Base-by-base conservation (phyloP, 2,113 vertebrate species). In the Lophius piscatorius region DNA sequence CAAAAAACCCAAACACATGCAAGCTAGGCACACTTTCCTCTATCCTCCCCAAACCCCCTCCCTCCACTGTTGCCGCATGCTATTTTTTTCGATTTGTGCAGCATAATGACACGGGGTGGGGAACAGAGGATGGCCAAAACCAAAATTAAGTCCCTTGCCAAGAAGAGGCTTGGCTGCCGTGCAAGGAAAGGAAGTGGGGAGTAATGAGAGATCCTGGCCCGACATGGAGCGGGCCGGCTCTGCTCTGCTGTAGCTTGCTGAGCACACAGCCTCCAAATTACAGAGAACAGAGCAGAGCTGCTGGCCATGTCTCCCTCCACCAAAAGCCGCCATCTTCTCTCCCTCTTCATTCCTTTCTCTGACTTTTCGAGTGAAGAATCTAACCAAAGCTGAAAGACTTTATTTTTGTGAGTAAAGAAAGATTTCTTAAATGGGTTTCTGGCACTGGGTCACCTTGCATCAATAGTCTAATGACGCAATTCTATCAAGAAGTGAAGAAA, bases 101-200 rank as follows among this genome's bases (percentile, higher is more conserved):
- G 92, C 92, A 94, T 94, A 94, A 96, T 93, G 94, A 95, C 90
- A 91, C 89, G 92, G 94, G 94, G 95, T 93, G 94, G 93, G 91
- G 94, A 94, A 89, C 74, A 71, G 90, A 83, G 86, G 63, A 90
- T 90, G 82, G 94, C 94, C 95, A 96, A 96, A 95, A 93, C 93
- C 93, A 93, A 94, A 94, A 92, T 90, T 78, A 90, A 85, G 88
- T 92, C 87, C 85, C 75, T 81, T 54, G 94, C 94, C 94, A 94
- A 94, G 90, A 91, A 89, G 89, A 88, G 91, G 91, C 90, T 91
- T 90, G 91, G 94, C 93, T 91, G 88, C 90, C 73, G 82, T 70
- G 80, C 87, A 73, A 85, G 87, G 81, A 91, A 80, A 92, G 90
- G 89, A 91, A 92, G 90, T 89, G 87, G 87, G 85, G 82, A 90